Evolutionary conservation across 2,797 vertebrate genomes (phyloP), one percentile per base, ranked within the genome.

Genomic region (Lagocephalus sceleratus): DNA sequence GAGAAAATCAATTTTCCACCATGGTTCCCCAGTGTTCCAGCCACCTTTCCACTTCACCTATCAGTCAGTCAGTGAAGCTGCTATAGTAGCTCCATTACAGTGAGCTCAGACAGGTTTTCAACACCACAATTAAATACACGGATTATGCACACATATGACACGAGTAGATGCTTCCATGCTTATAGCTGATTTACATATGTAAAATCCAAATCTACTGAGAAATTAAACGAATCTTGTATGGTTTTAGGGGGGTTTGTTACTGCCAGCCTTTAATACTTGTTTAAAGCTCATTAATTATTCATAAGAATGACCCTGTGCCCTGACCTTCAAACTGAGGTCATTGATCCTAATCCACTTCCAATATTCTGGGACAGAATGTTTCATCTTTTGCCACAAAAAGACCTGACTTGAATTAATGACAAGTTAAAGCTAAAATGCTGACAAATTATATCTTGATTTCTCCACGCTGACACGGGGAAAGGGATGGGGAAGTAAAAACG

Each of bases 331-430:
- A 81, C 78, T 74, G 79, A 78, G 76, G 76, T 84, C 83, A 79
- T 78, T 79, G 75, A 70, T 79, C 73, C 75, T 86, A 85, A 89
- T 87, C 82, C 84, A 69, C 69, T 73, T 12, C 66, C 78, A 70
- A 88, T 87, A 81, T 85, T 84, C 79, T 75, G 69, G 66, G 63
- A 66, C 66, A 65, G 75, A 63, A 62, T 81, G 72, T 66, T 63
- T 73, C 44, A 39, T 57, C 66, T 63, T 58, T 47, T 54, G 54
- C 65, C 63, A 73, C 64, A 76, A 63, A n/a, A 87, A 81, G 71
- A 74, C 68, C 79, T 83, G 66, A 86, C 86, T 87, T 83, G 87
- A 89, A 90, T 91, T 89, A 88, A 86, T 90, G 85, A 85, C 84
- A 88, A 79, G 63, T 67, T 66, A 38, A 14, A 64, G 89, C 88